phyloP scores from a whole-genome alignment of 1,140 invertebrate species.

The Coboldia fuscipes region DNA sequence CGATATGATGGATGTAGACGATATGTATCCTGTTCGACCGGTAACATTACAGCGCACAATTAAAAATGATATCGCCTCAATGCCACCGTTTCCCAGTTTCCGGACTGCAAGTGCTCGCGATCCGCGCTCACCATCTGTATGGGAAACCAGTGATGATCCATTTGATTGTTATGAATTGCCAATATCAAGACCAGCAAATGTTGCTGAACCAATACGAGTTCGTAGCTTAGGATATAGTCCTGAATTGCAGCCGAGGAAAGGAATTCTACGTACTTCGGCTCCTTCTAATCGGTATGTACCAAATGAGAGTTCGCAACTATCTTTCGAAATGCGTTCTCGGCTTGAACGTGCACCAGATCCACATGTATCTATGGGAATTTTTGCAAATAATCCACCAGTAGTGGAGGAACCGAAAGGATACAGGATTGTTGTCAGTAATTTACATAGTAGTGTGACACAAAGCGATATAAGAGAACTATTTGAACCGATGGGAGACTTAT shows the following conservation, averaged over 20 bases:
- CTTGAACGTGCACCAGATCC: constrained; percentile 18
- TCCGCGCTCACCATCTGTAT: not conserved
- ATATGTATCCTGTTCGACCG: constrained; percentile 1
- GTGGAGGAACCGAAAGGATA: constrained; percentile 28
- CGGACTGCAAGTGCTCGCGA: not conserved
- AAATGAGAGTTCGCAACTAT: constrained; percentile 12
- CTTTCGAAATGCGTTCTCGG: constrained; percentile 15
- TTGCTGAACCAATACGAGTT: not conserved
- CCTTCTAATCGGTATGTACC: constrained; percentile 10
- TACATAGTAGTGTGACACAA: constrained; percentile 62
- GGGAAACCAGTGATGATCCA: constrained; percentile 9
- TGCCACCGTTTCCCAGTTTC: constrained; percentile 3
- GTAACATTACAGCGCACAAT: constrained; percentile 7
- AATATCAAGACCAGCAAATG: not conserved
- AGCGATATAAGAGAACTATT: constrained; percentile 86
- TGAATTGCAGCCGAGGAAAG: constrained; percentile 4
- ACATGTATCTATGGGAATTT: constrained; percentile 24
- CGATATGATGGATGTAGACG: constrained; percentile 14
- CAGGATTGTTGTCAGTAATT: constrained; percentile 68
- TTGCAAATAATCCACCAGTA: constrained; percentile 21
- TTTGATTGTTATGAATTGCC: constrained; percentile 16
- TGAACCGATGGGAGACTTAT: constrained; percentile 71
- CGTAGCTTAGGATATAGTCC: not conserved
- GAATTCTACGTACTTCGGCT: constrained; percentile 9
- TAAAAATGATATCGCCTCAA: constrained; percentile 4